Evolutionary conservation across 2,797 vertebrate species (phyloP), one percentile per base, ranked within the genome.

Genomic region (Serranus cabrilla): DNA sequence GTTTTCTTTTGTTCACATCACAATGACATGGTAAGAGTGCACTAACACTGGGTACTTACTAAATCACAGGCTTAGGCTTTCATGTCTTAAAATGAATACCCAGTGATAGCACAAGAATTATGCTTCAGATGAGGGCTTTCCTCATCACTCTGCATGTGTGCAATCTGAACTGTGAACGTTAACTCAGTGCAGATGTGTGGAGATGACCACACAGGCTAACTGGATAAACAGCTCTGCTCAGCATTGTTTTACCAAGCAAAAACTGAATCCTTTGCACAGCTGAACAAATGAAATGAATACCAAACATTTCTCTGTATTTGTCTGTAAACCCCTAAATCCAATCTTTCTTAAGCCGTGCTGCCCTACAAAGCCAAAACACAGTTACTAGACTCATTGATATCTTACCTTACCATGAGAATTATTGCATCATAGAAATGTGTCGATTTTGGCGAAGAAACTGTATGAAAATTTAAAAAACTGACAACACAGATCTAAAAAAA

Each of bases 281-380:
- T 85, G 82, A 91, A 76, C 83, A 91, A 92, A 91, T 84, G 25
- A 77, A 83, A 67, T 1, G 50, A 84, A 84, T 76, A 74, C 80
- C 78, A 83, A 85, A 80, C 61, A 77, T 52, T 62, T 79, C 76
- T 73, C 61, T 31, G 51, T 84, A 80, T 80, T 76, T 83, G 81
- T 76, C 77, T 59, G 67, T 37, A 75, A 84, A 84, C 59, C 40
- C 74, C 65, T 56, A 21, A 23, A 74, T 12, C 34, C 56, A 62
- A 8, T 65, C 65, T 71, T 54, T 58, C 64, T 88, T 86, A 51
- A 81, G 84, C 69, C 68, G 67, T 1, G 2, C 50, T 54, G 59
- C 60, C 55, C 46, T n/a, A 20, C 49, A 60, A 74, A 74, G 62
- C 49, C 45, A 58, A 63, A 76, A 81, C 57, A 31, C 51, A 71